Conservation (phyloP, 2,797 vertebrate species). For the Argyrosomus regius region DNA sequence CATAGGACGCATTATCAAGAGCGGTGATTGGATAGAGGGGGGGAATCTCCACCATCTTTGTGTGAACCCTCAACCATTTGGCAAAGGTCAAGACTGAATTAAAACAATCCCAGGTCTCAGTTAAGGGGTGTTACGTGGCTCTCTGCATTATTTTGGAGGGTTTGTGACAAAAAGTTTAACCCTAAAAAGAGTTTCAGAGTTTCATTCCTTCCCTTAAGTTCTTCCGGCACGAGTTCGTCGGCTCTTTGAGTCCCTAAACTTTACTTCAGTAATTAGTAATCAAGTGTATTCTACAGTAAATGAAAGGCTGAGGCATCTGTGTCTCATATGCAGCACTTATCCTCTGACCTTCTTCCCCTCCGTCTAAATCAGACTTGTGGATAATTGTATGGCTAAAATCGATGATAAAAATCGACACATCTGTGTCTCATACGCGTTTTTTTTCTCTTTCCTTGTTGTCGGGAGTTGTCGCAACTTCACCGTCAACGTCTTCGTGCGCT, state of each 20-base stretch:
- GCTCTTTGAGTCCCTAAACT: background rate
- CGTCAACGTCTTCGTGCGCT: background rate
- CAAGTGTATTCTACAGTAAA: constrained; percentile 18
- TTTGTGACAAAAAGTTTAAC: background rate
- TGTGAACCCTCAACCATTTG: constrained; percentile 54
- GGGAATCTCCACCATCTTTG: background rate
- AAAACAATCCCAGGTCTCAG: constrained; percentile 53
- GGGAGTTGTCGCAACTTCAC: background rate
- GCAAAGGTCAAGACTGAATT: constrained; percentile 57
- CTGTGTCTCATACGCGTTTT: constrained; percentile 4
- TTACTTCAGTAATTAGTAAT: constrained; percentile 26
- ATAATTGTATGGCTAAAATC: background rate
- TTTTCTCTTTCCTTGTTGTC: background rate
- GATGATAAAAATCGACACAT: constrained; percentile 20
- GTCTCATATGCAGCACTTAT: constrained; percentile 30
- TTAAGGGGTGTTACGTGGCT: constrained; percentile 3
- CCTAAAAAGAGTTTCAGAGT: background rate
- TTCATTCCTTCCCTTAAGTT: background rate
- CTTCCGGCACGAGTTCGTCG: background rate
- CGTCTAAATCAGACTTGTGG: constrained; percentile 7
- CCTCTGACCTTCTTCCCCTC: background rate
- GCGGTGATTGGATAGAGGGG: constrained; percentile 64
- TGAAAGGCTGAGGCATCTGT: constrained; percentile 32
- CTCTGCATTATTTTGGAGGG: background rate
- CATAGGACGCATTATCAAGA: constrained; percentile 68